phyloP scores from a whole-genome alignment of 2,888 invertebrate species.

The Thelaira solivaga region DNA sequence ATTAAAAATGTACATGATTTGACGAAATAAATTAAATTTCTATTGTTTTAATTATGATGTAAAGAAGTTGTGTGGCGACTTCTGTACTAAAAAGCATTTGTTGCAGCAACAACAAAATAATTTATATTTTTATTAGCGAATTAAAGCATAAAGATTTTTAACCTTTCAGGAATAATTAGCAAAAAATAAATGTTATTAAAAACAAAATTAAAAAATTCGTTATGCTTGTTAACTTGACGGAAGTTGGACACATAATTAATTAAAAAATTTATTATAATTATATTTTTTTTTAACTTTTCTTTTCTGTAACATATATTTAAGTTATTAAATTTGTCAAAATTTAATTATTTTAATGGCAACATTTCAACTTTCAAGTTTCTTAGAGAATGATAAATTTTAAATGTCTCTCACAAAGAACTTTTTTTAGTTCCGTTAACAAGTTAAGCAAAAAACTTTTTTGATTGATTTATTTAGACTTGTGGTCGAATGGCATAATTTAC shows the following conservation, averaged over 20 bases:
- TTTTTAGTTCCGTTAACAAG: no score
- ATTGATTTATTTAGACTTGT: no score
- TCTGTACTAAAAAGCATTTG: not conserved
- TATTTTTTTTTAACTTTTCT: not conserved
- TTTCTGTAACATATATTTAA: not conserved
- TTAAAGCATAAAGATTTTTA: conserved; percentile 1
- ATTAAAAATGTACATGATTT: conserved; percentile 12
- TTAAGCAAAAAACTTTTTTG: no score
- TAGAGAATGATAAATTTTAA: conserved; percentile 10
- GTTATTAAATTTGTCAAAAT: no score
- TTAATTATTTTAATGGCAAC: conserved; percentile 7
- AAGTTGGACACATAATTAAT: not conserved
- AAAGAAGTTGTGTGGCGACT: not conserved
- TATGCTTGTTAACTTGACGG: conserved; percentile 19
- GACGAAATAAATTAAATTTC: conserved; percentile 4
- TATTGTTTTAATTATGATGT: not conserved
- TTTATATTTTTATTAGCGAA: conserved; percentile 40
- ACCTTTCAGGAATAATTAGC: conserved; percentile 18
- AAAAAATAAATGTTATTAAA: not conserved
- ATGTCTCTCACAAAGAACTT: no score
- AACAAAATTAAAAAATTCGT: not conserved
- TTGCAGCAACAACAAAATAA: not conserved
- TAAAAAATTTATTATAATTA: not conserved
- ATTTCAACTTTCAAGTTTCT: not conserved
- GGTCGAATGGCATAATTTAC: no score